Conservation (phyloP, 2,797 vertebrate genomes). For the Hirundo rustica region DNA sequence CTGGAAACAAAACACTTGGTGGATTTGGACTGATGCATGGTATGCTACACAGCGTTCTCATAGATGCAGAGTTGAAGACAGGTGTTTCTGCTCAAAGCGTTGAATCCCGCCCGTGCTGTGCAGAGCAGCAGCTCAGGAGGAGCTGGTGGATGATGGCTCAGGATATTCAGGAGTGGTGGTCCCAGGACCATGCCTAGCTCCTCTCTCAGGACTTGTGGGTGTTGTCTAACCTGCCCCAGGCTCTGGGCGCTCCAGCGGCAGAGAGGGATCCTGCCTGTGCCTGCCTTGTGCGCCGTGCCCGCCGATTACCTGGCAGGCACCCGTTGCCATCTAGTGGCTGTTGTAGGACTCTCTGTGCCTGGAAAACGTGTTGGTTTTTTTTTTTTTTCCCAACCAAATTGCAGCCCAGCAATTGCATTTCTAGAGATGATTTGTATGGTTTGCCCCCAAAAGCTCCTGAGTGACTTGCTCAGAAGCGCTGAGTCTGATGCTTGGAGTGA, state of each 20-base stretch:
- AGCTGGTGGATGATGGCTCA: neutral
- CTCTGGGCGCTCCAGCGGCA: fast-evolving
- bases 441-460: neutral
- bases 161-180: neutral
- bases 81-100: neutral
- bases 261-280: fast-evolving
- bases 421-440: neutral
- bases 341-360: neutral
- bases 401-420: neutral
- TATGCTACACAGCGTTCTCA: too few relatives aligned
- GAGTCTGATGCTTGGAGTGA: neutral
- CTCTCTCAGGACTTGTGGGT: fast-evolving
- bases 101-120: neutral
- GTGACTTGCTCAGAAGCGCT: neutral
- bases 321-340: slow-evolving; percentile 54
- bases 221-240: fast-evolving
- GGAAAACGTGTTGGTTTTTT: neutral
- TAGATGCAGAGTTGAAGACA: fast-evolving
- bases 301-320: neutral
- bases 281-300: fast-evolving
- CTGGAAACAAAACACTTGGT: neutral
- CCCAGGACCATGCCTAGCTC: neutral
- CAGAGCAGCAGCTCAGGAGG: neutral
- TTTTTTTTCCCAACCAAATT: neutral
- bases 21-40: neutral